A percentile compares a stretch with the other conserved stretches of the same genome.
These are phyloP conservation scores for Halichoeres trimaculatus DNA, from an alignment of 2,113 vertebrate genomes.

Conservation along the genomic window DNA sequence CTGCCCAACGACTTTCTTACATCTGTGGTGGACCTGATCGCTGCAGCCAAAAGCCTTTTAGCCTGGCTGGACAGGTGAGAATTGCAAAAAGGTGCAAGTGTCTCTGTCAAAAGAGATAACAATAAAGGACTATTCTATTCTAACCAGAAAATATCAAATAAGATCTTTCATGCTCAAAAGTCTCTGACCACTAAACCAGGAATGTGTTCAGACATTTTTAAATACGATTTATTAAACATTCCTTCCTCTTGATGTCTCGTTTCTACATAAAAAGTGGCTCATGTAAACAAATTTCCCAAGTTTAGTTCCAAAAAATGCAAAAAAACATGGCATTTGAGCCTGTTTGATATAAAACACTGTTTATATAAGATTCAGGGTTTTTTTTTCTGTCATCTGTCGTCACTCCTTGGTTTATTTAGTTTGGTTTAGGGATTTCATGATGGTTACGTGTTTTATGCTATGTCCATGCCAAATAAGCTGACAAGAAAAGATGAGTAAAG, in stretches of 20 bases:
- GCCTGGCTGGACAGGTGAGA: conserved; percentile 96
- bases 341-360: background rate
- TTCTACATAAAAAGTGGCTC: too few relatives aligned
- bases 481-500: conserved; percentile 68
- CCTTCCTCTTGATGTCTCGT: too few relatives aligned
- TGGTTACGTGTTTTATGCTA: conserved; percentile 45
- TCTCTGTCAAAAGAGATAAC: background rate
- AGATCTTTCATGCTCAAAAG: too few relatives aligned
- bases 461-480: conserved; percentile 60
- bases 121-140: too few relatives aligned
- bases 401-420: background rate
- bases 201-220: too few relatives aligned
- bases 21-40: conserved; percentile 96
- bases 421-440: background rate
- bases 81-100: conserved; percentile 48
- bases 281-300: background rate
- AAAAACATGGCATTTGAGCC: background rate
- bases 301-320: background rate
- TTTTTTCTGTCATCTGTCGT: background rate
- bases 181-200: too few relatives aligned
- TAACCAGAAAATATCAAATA: too few relatives aligned
- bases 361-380: conserved; percentile 1
- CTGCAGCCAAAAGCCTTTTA: conserved; percentile 94
- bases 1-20: conserved; percentile 97
- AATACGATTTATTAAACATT: too few relatives aligned